Evolutionary conservation across 2,888 invertebrate genomes (phyloP).

Genomic region (Meandrusa payeni): DNA sequence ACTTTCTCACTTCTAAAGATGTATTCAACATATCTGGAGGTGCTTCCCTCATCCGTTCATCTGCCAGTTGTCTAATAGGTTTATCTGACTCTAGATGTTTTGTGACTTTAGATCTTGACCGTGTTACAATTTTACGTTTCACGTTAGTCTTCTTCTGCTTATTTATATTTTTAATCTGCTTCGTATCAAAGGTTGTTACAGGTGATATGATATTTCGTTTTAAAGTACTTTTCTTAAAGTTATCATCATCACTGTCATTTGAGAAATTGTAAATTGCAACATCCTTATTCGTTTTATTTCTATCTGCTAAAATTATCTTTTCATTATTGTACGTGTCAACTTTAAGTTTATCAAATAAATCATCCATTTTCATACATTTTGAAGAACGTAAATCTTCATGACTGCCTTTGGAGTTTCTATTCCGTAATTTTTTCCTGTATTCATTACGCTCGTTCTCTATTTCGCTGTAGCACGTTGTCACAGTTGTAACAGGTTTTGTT

Average conservation of each 20-base stretch:
- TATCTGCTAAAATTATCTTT: slow-evolving; percentile 41
- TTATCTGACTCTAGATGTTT: slow-evolving; percentile 26
- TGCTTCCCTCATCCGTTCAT: slow-evolving; percentile 55
- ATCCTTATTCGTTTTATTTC: slow-evolving; percentile 32
- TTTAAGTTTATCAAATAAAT: slow-evolving; percentile 55
- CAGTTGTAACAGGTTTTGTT: no score
- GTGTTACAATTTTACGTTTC: slow-evolving; percentile 24
- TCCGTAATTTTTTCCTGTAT: slow-evolving; percentile 36
- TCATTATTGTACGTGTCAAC: slow-evolving; percentile 41
- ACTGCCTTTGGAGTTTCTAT: slow-evolving; percentile 33
- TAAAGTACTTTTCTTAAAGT: slow-evolving; percentile 47
- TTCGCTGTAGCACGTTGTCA: slow-evolving; percentile 55
- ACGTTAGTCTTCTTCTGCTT: slow-evolving; percentile 30
- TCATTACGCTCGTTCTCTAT: slow-evolving; percentile 51
- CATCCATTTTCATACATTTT: slow-evolving; percentile 45
- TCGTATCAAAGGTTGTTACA: no score
- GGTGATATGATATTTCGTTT: no score
- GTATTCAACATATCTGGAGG: slow-evolving; percentile 43
- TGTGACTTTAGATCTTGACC: slow-evolving; percentile 24
- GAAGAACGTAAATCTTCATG: slow-evolving; percentile 40
- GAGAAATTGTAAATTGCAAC: slow-evolving; percentile 51
- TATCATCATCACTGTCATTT: slow-evolving; percentile 62
- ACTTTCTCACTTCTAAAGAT: slow-evolving; percentile 41
- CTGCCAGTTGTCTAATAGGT: slow-evolving; percentile 36
- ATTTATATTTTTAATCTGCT: slow-evolving; percentile 30